Conservation (phyloP, 2,797 vertebrate genomes). For the Halcyon chelicuti region DNA sequence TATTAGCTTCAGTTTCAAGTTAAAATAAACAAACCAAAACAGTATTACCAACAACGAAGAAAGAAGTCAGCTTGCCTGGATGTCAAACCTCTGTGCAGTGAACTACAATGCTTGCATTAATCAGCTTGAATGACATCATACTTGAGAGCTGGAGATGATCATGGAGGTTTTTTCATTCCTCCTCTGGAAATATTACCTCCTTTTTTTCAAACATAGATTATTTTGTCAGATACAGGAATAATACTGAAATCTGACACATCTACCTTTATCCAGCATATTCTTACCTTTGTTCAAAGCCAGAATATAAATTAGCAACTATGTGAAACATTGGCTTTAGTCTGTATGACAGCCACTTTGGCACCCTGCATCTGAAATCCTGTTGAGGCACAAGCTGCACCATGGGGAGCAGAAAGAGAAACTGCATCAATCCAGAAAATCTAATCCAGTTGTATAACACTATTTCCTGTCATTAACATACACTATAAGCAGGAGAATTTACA, state of each 20-base stretch:
- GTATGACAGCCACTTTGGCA: not conserved
- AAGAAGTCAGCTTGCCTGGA: not conserved
- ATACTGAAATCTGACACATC: not conserved
- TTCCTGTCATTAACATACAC: not conserved
- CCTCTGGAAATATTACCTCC: not conserved
- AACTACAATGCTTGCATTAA: not conserved
- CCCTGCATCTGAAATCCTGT: not conserved
- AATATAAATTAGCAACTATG: not conserved
- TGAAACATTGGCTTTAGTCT: not conserved
- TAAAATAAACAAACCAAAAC: constrained; percentile 15
- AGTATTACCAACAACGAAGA: not conserved
- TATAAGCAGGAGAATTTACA: not conserved
- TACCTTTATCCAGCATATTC: not conserved
- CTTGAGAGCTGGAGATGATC: not conserved
- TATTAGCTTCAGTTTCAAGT: not conserved
- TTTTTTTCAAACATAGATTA: not conserved
- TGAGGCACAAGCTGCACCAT: not conserved
- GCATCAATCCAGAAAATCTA: not conserved
- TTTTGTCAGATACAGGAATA: not conserved
- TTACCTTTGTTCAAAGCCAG: not conserved
- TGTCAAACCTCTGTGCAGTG: not conserved
- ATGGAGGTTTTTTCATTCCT: not conserved
- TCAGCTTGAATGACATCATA: not conserved
- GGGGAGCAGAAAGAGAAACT: not conserved
- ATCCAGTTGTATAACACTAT: not conserved